These are phyloP conservation scores for Cossypha polioptera DNA, from an alignment of 2,797 vertebrate genomes.

Conservation along the genomic window DNA sequence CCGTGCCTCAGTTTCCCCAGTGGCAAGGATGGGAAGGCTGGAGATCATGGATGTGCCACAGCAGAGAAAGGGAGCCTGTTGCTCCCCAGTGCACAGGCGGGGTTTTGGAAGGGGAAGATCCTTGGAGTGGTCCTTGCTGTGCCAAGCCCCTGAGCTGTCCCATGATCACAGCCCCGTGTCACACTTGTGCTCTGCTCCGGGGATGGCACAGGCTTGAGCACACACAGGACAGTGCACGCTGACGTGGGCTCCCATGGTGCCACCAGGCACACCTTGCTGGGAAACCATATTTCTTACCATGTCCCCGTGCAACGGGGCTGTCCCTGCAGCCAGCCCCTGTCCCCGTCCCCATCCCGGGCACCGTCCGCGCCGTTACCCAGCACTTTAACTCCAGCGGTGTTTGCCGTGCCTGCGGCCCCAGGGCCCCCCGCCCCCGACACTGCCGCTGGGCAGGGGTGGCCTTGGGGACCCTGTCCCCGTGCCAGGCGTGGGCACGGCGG, in stretches of 20 bases:
- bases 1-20: not conserved
- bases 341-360: not conserved
- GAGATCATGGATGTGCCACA: rapidly evolving
- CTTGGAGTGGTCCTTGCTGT: not conserved
- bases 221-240: rapidly evolving
- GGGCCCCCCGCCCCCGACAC: not conserved
- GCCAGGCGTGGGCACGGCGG: slow-evolving; percentile 1
- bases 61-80: not conserved
- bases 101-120: not conserved
- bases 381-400: slow-evolving; percentile 68
- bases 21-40: not conserved
- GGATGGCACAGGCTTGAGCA: not conserved
- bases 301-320: not conserved
- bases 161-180: rapidly evolving
- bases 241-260: not conserved
- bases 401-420: not conserved
- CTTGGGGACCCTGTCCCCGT: not conserved
- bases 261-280: not conserved
- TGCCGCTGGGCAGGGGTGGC: slow-evolving; percentile 6
- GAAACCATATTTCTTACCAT: not conserved
- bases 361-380: not conserved
- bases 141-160: not conserved
- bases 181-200: not conserved
- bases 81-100: not conserved
- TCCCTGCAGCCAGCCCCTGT: not conserved